These are phyloP conservation scores for Crossocerus cetratus DNA, from an alignment of 2,888 invertebrate species.

Conservation along the genomic window DNA sequence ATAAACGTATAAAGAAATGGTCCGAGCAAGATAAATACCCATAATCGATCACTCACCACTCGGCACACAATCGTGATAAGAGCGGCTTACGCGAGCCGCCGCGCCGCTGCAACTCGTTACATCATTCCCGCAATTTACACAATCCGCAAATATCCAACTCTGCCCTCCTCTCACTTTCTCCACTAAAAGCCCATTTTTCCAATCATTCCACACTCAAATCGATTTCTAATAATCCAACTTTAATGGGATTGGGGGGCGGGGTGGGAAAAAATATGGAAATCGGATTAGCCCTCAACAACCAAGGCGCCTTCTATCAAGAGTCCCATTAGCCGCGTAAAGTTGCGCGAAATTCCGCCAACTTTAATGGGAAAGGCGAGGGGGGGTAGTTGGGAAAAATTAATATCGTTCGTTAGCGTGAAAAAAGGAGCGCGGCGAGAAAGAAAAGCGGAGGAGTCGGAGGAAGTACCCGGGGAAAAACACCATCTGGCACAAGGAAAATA, in stretches of 20 bases:
- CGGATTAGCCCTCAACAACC: not conserved
- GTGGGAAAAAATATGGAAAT: not conserved
- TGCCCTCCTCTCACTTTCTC: no score
- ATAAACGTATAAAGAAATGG: no score
- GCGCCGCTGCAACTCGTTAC: no score
- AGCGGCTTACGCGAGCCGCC: not conserved
- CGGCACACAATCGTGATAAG: not conserved
- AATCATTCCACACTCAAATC: no score
- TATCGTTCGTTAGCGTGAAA: constrained; percentile 15
- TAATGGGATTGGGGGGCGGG: not conserved
- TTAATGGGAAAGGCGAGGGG: constrained; percentile 37
- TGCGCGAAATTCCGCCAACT: constrained; percentile 33
- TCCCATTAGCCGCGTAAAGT: constrained; percentile 43
- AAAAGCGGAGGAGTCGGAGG: constrained; percentile 15
- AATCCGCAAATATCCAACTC: no score
- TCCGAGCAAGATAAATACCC: constrained; percentile 2
- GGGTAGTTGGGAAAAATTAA: constrained; percentile 45
- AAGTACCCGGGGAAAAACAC: constrained; percentile 35
- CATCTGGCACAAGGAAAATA: constrained; percentile 39
- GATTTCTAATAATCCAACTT: no score
- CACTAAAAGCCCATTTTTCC: no score
- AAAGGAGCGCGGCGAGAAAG: not conserved
- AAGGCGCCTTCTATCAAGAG: constrained; percentile 21
- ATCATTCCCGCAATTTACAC: no score
- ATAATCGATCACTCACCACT: constrained; percentile 1